Evolutionary conservation across 2,113 vertebrate genomes (phyloP), one percentile per base, ranked within the genome.

Genomic region (Xyliphius kryptos): DNA sequence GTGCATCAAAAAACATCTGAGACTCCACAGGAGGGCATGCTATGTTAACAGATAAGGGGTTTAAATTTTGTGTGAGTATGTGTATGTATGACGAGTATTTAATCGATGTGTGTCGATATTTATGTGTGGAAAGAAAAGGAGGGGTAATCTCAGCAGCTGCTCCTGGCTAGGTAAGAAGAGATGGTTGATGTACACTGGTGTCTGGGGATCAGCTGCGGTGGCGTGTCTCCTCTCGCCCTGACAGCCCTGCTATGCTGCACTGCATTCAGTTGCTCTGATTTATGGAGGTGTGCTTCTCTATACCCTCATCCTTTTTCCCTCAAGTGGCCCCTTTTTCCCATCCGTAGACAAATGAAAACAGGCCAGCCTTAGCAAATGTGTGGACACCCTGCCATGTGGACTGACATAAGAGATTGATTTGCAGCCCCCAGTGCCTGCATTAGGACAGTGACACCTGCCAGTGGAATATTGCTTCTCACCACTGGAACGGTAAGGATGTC

Each of bases 401-500:
- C 69, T 82, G 80, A 77, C 79, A 78, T 72, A 77, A 74, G 71
- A 81, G 79, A 87, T 80, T 89, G 86, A 87, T 89, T 83, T 84
- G 68, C 53, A 80, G 83, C 40, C 20, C 63, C 76, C 71, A 80
- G 49, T 75, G 69, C 72, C 71, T 72, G 50, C 72, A 73, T 78
- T 79, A 80, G 82, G 81, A 74, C 82, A 77, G 79, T 77, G 77
- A 81, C 84, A 88, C 86, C 87, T 87, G 87, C 83, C 78, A 69
- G 36, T 63, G 74, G 77, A 87, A 86, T 87, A n/a, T n/a, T n/a
- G n/a, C n/a, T n/a, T n/a, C n/a, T n/a, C n/a, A n/a, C n/a, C n/a
- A n/a, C 53, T 46, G 12, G 53, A 60, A 67, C 37, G 10, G 60
- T 49, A 13, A 19, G 19, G 37, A 47, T 19, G 56, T 57, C 59